These are phyloP conservation scores for Nemotelus pantherinus DNA, from an alignment of 2,888 invertebrate species.

Conservation along the genomic window DNA sequence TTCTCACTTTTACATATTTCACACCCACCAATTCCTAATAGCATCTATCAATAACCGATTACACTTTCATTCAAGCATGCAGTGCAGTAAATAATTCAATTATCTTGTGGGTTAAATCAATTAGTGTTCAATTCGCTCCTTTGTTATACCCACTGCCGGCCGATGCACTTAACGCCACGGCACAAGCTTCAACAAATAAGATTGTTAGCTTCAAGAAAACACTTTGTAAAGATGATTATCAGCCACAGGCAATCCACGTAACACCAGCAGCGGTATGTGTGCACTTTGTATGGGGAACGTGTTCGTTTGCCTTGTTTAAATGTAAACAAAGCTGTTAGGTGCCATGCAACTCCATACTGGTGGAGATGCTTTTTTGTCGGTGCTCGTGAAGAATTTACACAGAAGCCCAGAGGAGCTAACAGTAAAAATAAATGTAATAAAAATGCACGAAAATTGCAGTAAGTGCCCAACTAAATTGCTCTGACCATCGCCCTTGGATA, in stretches of 20 bases:
- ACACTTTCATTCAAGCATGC: too few relatives aligned
- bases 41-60: too few relatives aligned
- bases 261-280: conserved; percentile 45
- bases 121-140: conserved; percentile 26
- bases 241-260: conserved; percentile 51
- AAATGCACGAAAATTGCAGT: conserved; percentile 39
- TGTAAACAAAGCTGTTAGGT: conserved; percentile 29
- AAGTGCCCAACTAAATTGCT: conserved; percentile 32
- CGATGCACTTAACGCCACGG: conserved; percentile 25
- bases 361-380: conserved; percentile 6
- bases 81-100: background rate
- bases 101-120: conserved; percentile 9
- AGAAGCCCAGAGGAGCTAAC: conserved; percentile 32
- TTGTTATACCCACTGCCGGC: background rate
- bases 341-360: background rate
- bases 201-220: conserved; percentile 38
- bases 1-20: too few relatives aligned
- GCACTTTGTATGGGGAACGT: conserved; percentile 36
- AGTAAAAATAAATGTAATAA: conserved; percentile 24
- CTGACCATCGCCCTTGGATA: conserved; percentile 6
- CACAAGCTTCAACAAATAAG: conserved; percentile 34
- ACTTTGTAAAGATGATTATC: conserved; percentile 48
- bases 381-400: conserved; percentile 31
- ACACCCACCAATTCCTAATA: too few relatives aligned
- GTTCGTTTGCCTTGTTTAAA: conserved; percentile 25